Percentiles rank a stretch among this genome's conserved stretches.
Evolutionary conservation across 1,140 invertebrate genomes (phyloP).

Genomic region (Xylocopa sonorina): DNA sequence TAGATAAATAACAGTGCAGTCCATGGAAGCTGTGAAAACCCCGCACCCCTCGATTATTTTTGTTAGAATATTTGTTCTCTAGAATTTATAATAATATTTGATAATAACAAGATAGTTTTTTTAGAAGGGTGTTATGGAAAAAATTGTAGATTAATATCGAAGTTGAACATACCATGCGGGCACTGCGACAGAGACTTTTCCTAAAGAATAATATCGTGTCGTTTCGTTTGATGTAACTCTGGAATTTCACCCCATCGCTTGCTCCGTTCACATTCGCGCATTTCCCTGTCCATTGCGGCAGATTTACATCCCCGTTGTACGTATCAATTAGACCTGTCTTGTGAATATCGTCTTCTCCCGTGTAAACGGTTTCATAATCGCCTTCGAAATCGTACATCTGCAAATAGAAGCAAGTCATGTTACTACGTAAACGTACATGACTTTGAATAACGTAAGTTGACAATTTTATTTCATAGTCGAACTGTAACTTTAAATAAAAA

Average conservation of each 20-base stretch:
- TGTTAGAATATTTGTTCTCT: not conserved
- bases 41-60: too few relatives aligned
- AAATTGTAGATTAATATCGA: not conserved
- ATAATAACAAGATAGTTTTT: too few relatives aligned
- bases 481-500: too few relatives aligned
- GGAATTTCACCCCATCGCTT: conserved; percentile 93
- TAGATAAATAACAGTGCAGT: too few relatives aligned
- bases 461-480: too few relatives aligned
- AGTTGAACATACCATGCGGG: conserved; percentile 85
- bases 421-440: too few relatives aligned
- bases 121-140: not conserved
- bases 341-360: conserved; percentile 85
- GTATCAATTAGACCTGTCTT: conserved; percentile 88
- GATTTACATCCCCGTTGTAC: conserved; percentile 86
- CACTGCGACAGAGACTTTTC: conserved; percentile 91
- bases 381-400: conserved; percentile 94
- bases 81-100: too few relatives aligned
- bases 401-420: not conserved
- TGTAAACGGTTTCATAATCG: conserved; percentile 91
- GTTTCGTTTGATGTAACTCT: conserved; percentile 86
- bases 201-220: conserved; percentile 89
- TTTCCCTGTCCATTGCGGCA: conserved; percentile 89
- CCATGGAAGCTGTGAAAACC: too few relatives aligned
- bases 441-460: too few relatives aligned
- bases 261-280: conserved; percentile 90